Evolutionary conservation across 2,797 vertebrate species (phyloP).

Genomic region (Rhynchotus rufescens): DNA sequence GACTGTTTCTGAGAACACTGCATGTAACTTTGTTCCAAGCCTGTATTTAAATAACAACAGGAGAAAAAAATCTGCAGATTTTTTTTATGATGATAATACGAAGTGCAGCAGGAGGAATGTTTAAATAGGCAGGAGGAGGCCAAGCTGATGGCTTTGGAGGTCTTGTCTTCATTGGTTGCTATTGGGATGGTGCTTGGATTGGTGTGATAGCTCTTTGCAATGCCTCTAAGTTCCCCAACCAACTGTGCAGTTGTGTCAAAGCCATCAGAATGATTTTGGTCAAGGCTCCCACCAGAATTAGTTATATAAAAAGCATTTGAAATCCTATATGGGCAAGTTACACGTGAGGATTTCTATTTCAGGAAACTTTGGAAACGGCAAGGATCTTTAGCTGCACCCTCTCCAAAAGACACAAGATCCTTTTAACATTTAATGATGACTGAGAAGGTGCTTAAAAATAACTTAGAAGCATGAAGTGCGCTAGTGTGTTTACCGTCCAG

Average conservation of each 20-base stretch:
- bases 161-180: conserved; percentile 44
- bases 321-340: conserved; percentile 63
- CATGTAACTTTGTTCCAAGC: not conserved
- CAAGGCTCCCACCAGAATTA: conserved; percentile 62
- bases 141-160: conserved; percentile 23
- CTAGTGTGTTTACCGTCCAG: not conserved
- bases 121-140: conserved; percentile 25
- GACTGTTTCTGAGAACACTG: not conserved
- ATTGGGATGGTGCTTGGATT: conserved; percentile 46
- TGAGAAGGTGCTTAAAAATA: conserved; percentile 68
- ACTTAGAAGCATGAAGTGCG: conserved; percentile 24
- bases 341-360: conserved; percentile 70
- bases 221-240: conserved; percentile 31
- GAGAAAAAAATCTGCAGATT: conserved; percentile 4
- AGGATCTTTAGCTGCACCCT: conserved; percentile 55
- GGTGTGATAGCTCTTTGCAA: conserved; percentile 32
- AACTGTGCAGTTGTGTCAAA: conserved; percentile 63
- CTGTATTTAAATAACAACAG: not conserved
- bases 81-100: not conserved
- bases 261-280: conserved; percentile 51
- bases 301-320: conserved; percentile 60
- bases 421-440: conserved; percentile 69
- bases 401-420: conserved; percentile 68
- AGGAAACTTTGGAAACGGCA: conserved; percentile 54
- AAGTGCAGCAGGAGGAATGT: conserved; percentile 7